Base-by-base conservation (phyloP, 2,888 invertebrate species). In the Nephrotoma guestfalica region DNA sequence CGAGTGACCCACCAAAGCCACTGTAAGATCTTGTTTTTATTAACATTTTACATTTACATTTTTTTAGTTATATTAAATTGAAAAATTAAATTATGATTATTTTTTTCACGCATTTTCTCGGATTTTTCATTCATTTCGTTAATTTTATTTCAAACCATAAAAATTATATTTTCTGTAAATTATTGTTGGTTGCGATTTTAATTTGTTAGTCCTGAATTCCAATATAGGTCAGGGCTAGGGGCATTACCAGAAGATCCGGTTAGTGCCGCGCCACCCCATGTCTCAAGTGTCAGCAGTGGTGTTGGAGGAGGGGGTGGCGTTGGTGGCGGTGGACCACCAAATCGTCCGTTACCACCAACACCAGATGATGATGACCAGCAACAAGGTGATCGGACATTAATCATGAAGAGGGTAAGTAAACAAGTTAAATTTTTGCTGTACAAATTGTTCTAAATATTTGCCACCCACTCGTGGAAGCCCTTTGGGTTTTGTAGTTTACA, bases 1-100 rank as follows among this genome's bases (percentile, higher is more conserved):
- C 98, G 88, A 98, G 98, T 90, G 98, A 99, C 93, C 98, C 98
- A 87, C 98, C 98, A 40, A 97, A 98, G 92, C 98, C 98, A 89
- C 95, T 99, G 98, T 97, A 93, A 96, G 96, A 95, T n/a, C 89
- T 71, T 71, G 30, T 71, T 71, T 71, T 30, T 30, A 6, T 5
- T 30, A 71, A 71, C 30, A 71, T 71, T 71, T 71, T 30, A 4
- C 51, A 51, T 71, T 30, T 71, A 18, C 3, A 71, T 30, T 71
- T 71, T n/a, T 30, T 71, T 4, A 71, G 71, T 71, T 71, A 1
- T 9, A 30, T n/a, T 71, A 71, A 71, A 71, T 71, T 71, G 71
- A 71, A 71, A 51, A 71, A 71, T 71, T 71, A 71, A 71, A 71
- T 71, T 71, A 71, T 57, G 43, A 43, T 45, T 86, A 43, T 45